phyloP scores from a whole-genome alignment of 2,113 vertebrate species.

The Stegastes partitus region DNA sequence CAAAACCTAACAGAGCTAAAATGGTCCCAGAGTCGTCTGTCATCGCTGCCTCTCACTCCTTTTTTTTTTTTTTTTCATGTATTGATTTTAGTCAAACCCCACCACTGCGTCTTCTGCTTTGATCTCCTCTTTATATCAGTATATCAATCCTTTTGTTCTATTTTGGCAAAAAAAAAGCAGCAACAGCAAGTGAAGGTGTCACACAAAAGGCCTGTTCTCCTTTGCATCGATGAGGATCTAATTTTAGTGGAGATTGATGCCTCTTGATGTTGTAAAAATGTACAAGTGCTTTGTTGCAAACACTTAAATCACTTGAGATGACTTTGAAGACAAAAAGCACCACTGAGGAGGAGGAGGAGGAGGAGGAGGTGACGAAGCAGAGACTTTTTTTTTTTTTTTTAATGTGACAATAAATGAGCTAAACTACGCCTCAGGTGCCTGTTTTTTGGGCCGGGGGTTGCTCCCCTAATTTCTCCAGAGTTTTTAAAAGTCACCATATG shows the following conservation, averaged over 20 bases:
- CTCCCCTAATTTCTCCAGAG: constrained; percentile 27
- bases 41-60: constrained; percentile 13
- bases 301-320: constrained; percentile 24
- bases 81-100: constrained; percentile 33
- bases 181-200: constrained; percentile 45
- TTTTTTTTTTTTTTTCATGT: constrained; percentile 1
- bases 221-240: constrained; percentile 45
- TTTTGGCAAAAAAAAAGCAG: constrained; percentile 34
- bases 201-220: constrained; percentile 27
- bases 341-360: constrained; percentile 13
- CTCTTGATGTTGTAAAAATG: constrained; percentile 56
- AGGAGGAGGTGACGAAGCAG: constrained; percentile 1
- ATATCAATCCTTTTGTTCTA: constrained; percentile 39
- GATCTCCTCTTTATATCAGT: constrained; percentile 34
- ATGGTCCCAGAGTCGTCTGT: constrained; percentile 34
- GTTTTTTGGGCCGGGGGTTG: constrained; percentile 19
- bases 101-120: constrained; percentile 6
- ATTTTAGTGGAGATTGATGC: constrained; percentile 45
- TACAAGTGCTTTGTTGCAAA: constrained; percentile 42
- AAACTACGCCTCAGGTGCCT: constrained; percentile 20
- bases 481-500: constrained; percentile 29
- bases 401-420: constrained; percentile 40
- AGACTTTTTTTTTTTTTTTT: not conserved
- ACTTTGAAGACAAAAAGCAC: constrained; percentile 36
- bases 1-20: constrained; percentile 47